Base-by-base conservation (phyloP, 1,140 invertebrate genomes). In the Drosophila truncata region DNA sequence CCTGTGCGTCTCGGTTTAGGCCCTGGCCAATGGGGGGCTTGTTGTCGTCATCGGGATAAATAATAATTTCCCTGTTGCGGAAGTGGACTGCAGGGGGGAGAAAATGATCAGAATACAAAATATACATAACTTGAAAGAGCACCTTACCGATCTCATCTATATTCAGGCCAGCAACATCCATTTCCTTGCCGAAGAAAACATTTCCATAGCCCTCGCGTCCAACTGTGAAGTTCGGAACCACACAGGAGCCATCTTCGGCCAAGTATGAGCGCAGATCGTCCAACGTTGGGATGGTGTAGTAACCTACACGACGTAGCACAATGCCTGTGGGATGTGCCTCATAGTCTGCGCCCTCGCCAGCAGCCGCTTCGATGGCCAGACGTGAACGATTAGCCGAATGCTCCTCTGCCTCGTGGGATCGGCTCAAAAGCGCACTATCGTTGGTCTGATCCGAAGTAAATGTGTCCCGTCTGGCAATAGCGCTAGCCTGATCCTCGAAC, bases 121-220 rank as follows among this genome's bases (percentile, higher is more conserved):
- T 47, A 18, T 18, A 16, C 13, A 18, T 8, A 14, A 8, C n/a
- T 14, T 13, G 3, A 4, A 14, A 13, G 49, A 31, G 14, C 33
- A 13, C 25, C 61, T 60, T 70, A 92, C 96, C 96, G 18, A 98
- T 95, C 58, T 97, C 96, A 93, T 99, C 98, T 9, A 99, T 92
- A 93, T 99, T 97, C 18, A 99, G 83, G 10, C 96, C 96, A 25
- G 96, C 95, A n/a, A 99, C 96, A 93, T 99, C 97, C 67, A 98
- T 96, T 25, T 95, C 94, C 71, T 97, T 97, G 31, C 96, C 95
- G 91, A 98, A 99, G 91, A 95, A 97, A 0, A 99, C 96, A 93
- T 97, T 97, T 25, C 99, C 99, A 93, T 98, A 99, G 47, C 97
- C 97, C 63, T 96, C 94, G 16, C 98, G 94, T 0, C 98, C 98